These are phyloP conservation scores for Samia ricini DNA, from an alignment of 1,140 invertebrate species.

Conservation along the genomic window DNA sequence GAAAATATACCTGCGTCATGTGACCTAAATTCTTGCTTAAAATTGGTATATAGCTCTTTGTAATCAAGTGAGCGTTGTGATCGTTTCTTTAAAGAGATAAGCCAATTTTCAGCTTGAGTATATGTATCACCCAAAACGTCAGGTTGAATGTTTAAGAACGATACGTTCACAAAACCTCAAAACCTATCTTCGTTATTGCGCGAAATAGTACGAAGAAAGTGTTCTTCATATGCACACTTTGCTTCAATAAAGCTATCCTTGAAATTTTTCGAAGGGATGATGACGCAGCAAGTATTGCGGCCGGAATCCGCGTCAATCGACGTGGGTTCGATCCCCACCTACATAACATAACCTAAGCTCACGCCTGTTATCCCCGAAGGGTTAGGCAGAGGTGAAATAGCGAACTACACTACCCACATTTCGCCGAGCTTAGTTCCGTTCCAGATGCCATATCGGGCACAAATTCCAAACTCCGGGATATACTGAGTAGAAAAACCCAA, in stretches of 20 bases:
- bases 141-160: slow-evolving; percentile 25
- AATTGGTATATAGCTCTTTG: slow-evolving; percentile 24
- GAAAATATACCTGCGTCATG: slow-evolving; percentile 18
- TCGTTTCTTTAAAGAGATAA: slow-evolving; percentile 19
- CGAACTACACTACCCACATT: too few relatives aligned
- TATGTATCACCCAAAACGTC: slow-evolving; percentile 19
- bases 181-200: slow-evolving; percentile 29
- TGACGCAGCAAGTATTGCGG: too few relatives aligned
- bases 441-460: too few relatives aligned
- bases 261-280: too few relatives aligned
- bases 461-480: too few relatives aligned
- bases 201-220: slow-evolving; percentile 24
- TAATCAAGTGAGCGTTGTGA: slow-evolving; percentile 13
- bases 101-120: slow-evolving; percentile 12
- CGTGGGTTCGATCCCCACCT: too few relatives aligned
- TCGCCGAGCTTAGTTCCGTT: too few relatives aligned
- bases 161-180: slow-evolving; percentile 28
- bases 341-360: too few relatives aligned
- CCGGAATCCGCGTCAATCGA: too few relatives aligned
- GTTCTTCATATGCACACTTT: slow-evolving; percentile 25
- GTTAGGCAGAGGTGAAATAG: too few relatives aligned
- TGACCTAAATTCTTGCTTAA: slow-evolving; percentile 26
- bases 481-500: too few relatives aligned
- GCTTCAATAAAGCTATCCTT: slow-evolving; percentile 11
- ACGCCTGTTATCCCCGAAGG: too few relatives aligned